Percentiles rank a stretch among this genome's conserved stretches.
Conservation (phyloP, 2,113 vertebrate species). For the Nannobrachium achirus region DNA sequence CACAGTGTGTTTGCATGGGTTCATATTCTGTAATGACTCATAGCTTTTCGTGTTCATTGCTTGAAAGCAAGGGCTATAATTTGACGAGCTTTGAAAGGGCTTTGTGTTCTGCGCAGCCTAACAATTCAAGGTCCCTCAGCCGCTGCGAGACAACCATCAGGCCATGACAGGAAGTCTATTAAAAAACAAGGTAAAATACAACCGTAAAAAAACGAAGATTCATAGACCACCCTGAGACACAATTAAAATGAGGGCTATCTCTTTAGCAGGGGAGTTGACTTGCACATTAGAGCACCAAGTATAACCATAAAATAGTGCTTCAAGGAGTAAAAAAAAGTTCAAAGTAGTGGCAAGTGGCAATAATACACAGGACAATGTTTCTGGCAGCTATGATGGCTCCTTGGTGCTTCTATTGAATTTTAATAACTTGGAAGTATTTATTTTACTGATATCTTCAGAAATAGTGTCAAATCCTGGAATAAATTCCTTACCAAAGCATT, state of each 20-base stretch:
- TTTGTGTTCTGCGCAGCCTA: constrained; percentile 13
- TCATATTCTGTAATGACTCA: constrained; percentile 38
- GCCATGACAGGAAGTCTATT: constrained; percentile 29
- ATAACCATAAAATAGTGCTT: background rate
- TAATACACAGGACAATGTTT: no score
- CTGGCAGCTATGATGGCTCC: no score
- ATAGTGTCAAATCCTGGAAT: no score
- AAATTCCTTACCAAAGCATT: no score
- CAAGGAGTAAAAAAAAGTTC: constrained; percentile 28
- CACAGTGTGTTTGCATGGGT: background rate
- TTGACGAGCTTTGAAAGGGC: constrained; percentile 31
- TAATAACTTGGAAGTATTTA: no score
- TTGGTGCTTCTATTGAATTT: no score
- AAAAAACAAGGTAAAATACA: constrained; percentile 22
- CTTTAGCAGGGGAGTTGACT: constrained; percentile 20
- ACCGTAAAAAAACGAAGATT: constrained; percentile 17
- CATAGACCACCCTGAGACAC: constrained; percentile 1
- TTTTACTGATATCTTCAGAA: no score
- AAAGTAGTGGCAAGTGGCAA: background rate
- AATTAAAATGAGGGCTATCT: constrained; percentile 36
- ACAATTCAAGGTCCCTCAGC: constrained; percentile 36
- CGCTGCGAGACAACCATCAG: constrained; percentile 36
- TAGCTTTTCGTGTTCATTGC: constrained; percentile 27
- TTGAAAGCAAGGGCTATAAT: constrained; percentile 45
- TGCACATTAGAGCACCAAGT: background rate